phyloP scores from a whole-genome alignment of 1,140 invertebrate species.

The Drosophila chauvacae region DNA sequence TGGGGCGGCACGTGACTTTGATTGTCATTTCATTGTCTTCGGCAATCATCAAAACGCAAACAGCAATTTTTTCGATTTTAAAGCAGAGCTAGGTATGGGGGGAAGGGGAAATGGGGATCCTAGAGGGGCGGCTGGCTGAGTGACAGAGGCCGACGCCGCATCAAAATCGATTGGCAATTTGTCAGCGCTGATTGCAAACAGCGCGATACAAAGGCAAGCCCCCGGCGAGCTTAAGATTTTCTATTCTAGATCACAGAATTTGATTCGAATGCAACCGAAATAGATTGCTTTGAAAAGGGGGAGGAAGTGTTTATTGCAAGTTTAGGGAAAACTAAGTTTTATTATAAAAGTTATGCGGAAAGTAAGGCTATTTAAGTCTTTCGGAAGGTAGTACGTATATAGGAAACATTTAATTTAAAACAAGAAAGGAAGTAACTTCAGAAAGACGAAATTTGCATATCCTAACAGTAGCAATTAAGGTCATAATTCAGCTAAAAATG shows the following conservation, averaged over 20 bases:
- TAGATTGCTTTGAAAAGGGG: constrained; percentile 13
- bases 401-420: neutral
- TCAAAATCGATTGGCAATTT: constrained; percentile 64
- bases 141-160: constrained; percentile 24
- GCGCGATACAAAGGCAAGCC: constrained; percentile 18
- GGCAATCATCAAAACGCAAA: constrained; percentile 68
- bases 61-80: constrained; percentile 51
- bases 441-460: neutral
- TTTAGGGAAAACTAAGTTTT: neutral
- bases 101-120: neutral
- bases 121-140: neutral
- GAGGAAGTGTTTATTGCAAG: neutral
- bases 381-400: neutral
- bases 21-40: constrained; percentile 80
- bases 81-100: neutral
- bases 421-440: neutral
- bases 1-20: constrained; percentile 74
- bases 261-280: constrained; percentile 25
- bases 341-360: neutral
- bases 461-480: neutral
- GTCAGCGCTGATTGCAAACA: constrained; percentile 53
- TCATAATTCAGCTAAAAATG: neutral
- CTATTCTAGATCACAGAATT: constrained; percentile 32
- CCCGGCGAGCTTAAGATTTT: constrained; percentile 18
- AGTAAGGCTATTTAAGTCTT: no score